Base-by-base conservation (phyloP, 2,113 vertebrate genomes). In the Thalassarche chlororhynchos region DNA sequence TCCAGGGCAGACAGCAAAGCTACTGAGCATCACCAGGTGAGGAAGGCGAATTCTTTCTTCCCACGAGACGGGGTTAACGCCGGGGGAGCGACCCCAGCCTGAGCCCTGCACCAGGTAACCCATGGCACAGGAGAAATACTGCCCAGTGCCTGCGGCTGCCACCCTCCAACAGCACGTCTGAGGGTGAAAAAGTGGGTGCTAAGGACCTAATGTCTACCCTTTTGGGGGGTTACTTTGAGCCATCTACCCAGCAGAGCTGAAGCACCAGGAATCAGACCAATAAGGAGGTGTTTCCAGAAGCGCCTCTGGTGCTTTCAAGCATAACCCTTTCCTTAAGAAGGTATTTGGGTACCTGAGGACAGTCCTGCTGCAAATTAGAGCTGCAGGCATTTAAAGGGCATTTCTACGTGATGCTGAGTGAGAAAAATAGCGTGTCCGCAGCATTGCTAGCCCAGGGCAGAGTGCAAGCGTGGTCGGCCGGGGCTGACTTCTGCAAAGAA, bases 401-500 rank as follows among this genome's bases (percentile, higher is more conserved):
- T 29, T 71, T 57, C 31, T 36, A 7, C 9, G 2, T 0, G 8
- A 32, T 16, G 31, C 46, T 5, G 8, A 31, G 54, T 3, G n/a
- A 44, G 54, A 23, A 54, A 14, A 31, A 21, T 0, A n/a, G 5
- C 2, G 2, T 5, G 24, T 1, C 34, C 3, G 8, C 34, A 23
- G 69, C 54, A 6, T 5, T 3, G 31, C 40, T 18, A 21, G 42
- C 61, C 66, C 42, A 6, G 54, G 31, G 17, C 47, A 3, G 28
- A 24, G 47, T 0, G 4, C 46, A 31, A 15, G 7, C 2, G 7
- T 5, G 38, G 49, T 0, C 3, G 1, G 36, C 24, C 3, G 0
- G 44, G 44, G 34, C 23, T 10, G 15, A 17, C 57, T 76, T 23
- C 57, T 52, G 34, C 36, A 28, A n/a, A n/a, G n/a, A n/a, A n/a